Conservation (phyloP, 2,888 invertebrate species). For the Eilema griseolum region DNA sequence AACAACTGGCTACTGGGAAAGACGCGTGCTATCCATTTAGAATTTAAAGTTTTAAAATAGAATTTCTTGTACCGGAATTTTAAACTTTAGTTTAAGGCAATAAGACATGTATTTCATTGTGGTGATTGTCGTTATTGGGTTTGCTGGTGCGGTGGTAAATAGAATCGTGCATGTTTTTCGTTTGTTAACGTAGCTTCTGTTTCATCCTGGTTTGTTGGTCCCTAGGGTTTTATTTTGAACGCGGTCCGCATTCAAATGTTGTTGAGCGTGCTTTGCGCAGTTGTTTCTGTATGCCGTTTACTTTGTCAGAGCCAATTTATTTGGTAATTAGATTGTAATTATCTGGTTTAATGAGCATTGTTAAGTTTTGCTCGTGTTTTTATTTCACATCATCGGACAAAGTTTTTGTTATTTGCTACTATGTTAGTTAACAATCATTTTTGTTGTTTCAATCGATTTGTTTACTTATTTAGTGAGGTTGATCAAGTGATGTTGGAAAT, state of each 20-base stretch:
- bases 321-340: constrained; percentile 14
- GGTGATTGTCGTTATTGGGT: constrained; percentile 53
- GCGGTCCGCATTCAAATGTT: constrained; percentile 54
- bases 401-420: not conserved
- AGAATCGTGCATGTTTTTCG: constrained; percentile 55
- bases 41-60: constrained; percentile 37
- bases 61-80: constrained; percentile 43
- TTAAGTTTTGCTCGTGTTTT: constrained; percentile 10
- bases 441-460: not conserved
- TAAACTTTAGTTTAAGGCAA: constrained; percentile 27
- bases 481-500: not conserved
- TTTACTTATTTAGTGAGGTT: no score
- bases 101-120: constrained; percentile 35
- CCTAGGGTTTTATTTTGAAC: constrained; percentile 52
- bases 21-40: constrained; percentile 41
- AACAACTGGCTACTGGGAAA: constrained; percentile 43
- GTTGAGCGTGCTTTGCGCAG: constrained; percentile 20
- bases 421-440: not conserved
- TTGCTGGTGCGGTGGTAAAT: constrained; percentile 51
- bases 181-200: constrained; percentile 54
- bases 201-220: constrained; percentile 51
- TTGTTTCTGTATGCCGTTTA: constrained; percentile 23
- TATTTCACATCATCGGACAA: constrained; percentile 1
- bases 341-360: constrained; percentile 1
- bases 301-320: constrained; percentile 16